Evolutionary conservation across 2,888 invertebrate species (phyloP), one percentile per base, ranked within the genome.

Genomic region (Tenthredo scrophulariae): DNA sequence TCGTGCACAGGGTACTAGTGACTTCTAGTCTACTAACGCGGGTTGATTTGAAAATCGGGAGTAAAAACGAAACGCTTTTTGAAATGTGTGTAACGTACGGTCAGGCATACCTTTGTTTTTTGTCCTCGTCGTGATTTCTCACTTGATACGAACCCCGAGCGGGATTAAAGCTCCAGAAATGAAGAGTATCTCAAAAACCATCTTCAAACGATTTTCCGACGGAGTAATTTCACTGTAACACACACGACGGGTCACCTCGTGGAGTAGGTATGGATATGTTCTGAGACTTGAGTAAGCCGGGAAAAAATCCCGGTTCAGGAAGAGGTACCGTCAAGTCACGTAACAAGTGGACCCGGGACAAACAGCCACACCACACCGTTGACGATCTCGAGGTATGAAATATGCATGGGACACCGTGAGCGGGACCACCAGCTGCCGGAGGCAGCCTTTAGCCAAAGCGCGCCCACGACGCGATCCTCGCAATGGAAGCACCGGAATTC

Each of bases 371-470:
- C 40, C 15, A 15, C 22, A 22, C 22, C 29, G 26, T 83, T 67
- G 40, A 67, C 29, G 15, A 40, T 83, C 46, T 46, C 18, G 50
- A 26, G n/a, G 70, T 46, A 83, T 70, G 26, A 46, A 83, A 83
- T 83, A 65, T 83, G 67, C 67, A 83, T 70, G 83, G 70, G 83
- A 83, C 70, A 83, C 83, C 83, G 83, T 70, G 83, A 70, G 70
- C 83, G 70, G 83, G 83, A 83, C 83, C 83, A 83, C 83, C 67
- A 83, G 83, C 83, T 70, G 83, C 83, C 83, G 29, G 18, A 29
- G 83, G 83, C 83, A 83, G 83, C 83, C 50, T 67, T 70, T 46
- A 18, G 70, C 83, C 83, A 70, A 83, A 83, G 67, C 83, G 83
- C 83, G 83, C 83, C 46, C 46, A 7, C 67, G 67, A 70, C 83